These are phyloP conservation scores for Anomalospiza imberbis DNA, from an alignment of 2,797 vertebrate species.

Conservation along the genomic window DNA sequence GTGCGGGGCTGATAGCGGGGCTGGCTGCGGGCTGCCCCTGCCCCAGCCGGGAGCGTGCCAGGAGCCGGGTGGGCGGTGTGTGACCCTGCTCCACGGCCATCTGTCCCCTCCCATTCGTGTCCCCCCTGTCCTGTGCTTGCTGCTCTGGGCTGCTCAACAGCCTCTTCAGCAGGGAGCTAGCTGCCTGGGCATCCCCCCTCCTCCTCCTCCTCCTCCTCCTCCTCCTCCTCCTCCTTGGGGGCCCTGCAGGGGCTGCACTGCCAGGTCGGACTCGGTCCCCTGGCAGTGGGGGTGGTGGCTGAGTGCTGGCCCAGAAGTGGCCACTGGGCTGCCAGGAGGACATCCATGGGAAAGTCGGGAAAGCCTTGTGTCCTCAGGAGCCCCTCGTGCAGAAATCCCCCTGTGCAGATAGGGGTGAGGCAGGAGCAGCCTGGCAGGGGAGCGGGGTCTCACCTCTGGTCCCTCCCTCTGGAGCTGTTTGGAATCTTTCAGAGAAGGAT, in stretches of 20 bases:
- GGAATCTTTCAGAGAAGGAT: background rate
- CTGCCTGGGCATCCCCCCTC: background rate
- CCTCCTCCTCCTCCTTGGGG: background rate
- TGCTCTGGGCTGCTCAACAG: background rate
- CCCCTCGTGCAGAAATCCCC: background rate
- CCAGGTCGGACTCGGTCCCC: accelerated
- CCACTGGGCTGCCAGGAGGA: accelerated
- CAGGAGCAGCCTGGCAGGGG: no score
- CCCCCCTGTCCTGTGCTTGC: background rate
- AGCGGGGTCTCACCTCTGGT: accelerated
- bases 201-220: background rate
- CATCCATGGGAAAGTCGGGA: background rate
- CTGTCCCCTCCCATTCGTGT: accelerated
- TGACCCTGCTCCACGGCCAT: background rate
- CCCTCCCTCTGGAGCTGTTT: background rate
- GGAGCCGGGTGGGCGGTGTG: accelerated
- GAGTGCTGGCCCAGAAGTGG: background rate
- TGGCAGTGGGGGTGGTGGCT: accelerated
- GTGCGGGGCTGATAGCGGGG: background rate
- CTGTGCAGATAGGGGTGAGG: accelerated
- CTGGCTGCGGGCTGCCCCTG: background rate
- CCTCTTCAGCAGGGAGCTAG: background rate
- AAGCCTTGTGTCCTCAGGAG: background rate
- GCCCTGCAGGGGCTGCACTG: background rate
- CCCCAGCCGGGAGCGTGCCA: background rate